Base-by-base conservation (phyloP, 2,888 invertebrate genomes). In the Heliconius charithonia region DNA sequence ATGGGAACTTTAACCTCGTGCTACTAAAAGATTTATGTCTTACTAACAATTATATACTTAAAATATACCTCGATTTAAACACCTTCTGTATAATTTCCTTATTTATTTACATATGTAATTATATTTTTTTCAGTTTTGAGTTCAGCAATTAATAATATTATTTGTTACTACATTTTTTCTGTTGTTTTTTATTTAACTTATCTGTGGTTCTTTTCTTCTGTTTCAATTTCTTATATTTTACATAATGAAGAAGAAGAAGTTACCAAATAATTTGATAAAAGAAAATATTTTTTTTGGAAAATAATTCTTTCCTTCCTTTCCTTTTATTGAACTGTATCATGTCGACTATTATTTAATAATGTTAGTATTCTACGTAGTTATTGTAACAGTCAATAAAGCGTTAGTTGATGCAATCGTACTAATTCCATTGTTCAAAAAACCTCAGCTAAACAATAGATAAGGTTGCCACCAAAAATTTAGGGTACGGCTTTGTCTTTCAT, bases 1-100 rank as follows among this genome's bases (percentile, higher is more conserved):
- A 90, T 89, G 89, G 85, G 89, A 89, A 87, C 86, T 88, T 89
- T 89, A 88, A 90, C 88, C 88, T 73, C 72, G 37, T 67, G 77
- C 65, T 51, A 73, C 56, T 45, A 29, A 56, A 56, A 59, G 59
- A 75, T 70, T 78, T 75, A 59, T 62, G 29, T 75, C 4, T 45
- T 65, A 51, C 32, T 51, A 51, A 45, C 51, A 69, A 70, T 75
- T 67, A 73, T 29, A 56, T 67, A 67, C 62, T 56, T 67, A n/a
- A 69, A 56, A 76, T 16, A 16, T 32, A 56, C 16, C 13, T 67
- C 67, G 13, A 16, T 67, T 66, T 66, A 25, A 67, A 67, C 67
- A 67, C 32, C 25, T 73, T 63, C 37, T 63, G 41, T 74, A 74
- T 74, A 74, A 63, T 74, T 63, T 37, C 16, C 16, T 62, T 62